A percentile compares a stretch with the other conserved stretches of the same genome.
Conservation (phyloP, 2,113 vertebrate species). For the Malurus melanocephalus region DNA sequence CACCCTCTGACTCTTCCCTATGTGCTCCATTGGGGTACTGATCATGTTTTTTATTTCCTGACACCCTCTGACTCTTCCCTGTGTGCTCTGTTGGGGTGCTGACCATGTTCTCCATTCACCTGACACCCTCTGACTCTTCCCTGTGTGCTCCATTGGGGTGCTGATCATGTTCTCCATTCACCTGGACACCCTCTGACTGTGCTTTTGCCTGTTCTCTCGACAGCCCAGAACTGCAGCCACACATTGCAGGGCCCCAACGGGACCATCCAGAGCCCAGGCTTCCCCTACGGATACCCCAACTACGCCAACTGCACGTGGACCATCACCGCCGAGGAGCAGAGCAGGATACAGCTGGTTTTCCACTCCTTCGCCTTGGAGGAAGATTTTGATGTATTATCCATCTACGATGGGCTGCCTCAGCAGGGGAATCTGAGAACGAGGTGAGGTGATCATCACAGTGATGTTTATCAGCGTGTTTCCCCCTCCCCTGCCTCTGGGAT, state of each 20-base stretch:
- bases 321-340: conserved; percentile 89
- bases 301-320: conserved; percentile 99
- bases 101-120: too few species aligned
- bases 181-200: background rate
- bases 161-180: too few species aligned
- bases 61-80: too few species aligned
- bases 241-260: conserved; percentile 89
- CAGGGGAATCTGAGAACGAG: conserved; percentile 89
- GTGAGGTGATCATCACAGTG: conserved; percentile 57
- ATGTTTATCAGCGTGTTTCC: background rate
- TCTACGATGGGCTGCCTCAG: conserved; percentile 91
- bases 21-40: too few species aligned
- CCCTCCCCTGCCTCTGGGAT: background rate
- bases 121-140: too few species aligned
- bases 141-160: too few species aligned
- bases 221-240: conserved; percentile 97
- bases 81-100: too few species aligned
- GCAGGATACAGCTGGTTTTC: conserved; percentile 97
- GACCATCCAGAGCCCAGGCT: conserved; percentile 96
- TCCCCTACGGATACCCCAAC: conserved; percentile 96
- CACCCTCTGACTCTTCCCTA: too few species aligned
- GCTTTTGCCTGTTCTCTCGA: conserved; percentile 40
- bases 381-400: conserved; percentile 93
- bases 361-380: conserved; percentile 96
- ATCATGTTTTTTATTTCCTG: too few species aligned